These are phyloP conservation scores for Bufo bufo DNA, from an alignment of 2,113 vertebrate species.

Conservation along the genomic window DNA sequence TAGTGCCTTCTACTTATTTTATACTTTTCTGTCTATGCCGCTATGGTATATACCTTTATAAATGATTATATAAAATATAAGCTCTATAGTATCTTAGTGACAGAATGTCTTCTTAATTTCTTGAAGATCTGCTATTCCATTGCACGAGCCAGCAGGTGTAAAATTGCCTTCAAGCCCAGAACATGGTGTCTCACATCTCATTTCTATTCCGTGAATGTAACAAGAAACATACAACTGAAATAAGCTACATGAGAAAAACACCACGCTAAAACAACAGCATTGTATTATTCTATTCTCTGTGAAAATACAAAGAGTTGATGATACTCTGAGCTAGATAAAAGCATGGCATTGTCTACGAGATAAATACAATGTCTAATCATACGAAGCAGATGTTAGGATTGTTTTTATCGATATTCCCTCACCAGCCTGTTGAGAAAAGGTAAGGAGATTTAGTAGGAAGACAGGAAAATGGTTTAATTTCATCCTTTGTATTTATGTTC, in stretches of 20 bases:
- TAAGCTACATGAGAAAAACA: conserved; percentile 12
- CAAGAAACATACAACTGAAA: conserved; percentile 21
- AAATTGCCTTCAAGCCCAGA: not conserved
- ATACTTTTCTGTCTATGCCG: not conserved
- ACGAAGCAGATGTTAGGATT: conserved; percentile 49
- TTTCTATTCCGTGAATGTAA: conserved; percentile 22
- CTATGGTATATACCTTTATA: not conserved
- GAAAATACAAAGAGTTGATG: conserved; percentile 13
- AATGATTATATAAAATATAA: not conserved
- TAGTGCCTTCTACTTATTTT: not conserved
- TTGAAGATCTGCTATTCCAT: not conserved
- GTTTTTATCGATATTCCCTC: conserved; percentile 38
- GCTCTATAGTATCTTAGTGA: not conserved
- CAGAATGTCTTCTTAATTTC: too few relatives aligned
- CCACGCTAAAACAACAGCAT: conserved; percentile 13
- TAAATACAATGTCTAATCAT: conserved; percentile 46
- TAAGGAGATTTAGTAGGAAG: conserved; percentile 9
- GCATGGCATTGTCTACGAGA: conserved; percentile 11
- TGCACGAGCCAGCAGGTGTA: not conserved
- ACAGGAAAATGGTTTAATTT: conserved; percentile 5
- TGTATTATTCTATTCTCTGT: conserved; percentile 35
- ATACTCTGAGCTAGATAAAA: not conserved
- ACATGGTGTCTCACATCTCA: not conserved
- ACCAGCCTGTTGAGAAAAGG: not conserved
- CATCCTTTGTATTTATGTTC: conserved; percentile 7